phyloP scores from a whole-genome alignment of 92 coral and sea anemone genomes.

The Phenganax subtilis region DNA sequence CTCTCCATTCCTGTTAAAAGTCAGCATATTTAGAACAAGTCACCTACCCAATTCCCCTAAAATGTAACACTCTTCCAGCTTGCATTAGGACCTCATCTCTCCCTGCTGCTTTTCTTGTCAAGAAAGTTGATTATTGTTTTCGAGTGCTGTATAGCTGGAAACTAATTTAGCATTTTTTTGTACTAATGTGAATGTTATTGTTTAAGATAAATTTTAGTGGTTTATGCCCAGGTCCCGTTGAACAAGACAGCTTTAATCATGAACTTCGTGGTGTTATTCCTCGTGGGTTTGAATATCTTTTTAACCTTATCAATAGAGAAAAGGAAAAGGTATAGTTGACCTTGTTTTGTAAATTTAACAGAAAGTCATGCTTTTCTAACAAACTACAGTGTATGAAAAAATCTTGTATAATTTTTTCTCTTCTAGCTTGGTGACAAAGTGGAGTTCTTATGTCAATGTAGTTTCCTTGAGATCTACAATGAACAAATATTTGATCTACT shows the following conservation, averaged over 20 bases:
- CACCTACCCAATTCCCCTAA: no score
- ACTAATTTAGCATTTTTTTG: no score
- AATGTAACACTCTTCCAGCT: no score
- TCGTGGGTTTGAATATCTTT: slow-evolving; percentile 91
- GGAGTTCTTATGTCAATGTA: slow-evolving; percentile 89
- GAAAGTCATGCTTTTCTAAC: background rate
- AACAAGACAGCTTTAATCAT: slow-evolving; percentile 89
- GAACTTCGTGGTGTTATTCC: slow-evolving; percentile 96
- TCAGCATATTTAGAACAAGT: no score
- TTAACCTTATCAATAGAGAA: slow-evolving; percentile 87
- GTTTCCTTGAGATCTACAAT: slow-evolving; percentile 93
- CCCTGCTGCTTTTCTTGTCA: no score
- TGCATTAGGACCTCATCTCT: no score
- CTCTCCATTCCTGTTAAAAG: no score
- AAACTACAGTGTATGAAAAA: background rate
- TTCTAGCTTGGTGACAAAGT: slow-evolving; percentile 88
- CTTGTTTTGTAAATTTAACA: background rate
- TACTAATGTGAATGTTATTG: no score
- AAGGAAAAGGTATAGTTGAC: slow-evolving; percentile 74
- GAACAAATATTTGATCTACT: slow-evolving; percentile 93
- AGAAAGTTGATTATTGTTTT: no score
- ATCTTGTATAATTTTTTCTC: background rate
- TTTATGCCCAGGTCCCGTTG: slow-evolving; percentile 72
- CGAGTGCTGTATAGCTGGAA: no score
- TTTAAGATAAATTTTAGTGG: no score